These are phyloP conservation scores for Perca fluviatilis DNA, from an alignment of 2,113 vertebrate genomes.

Conservation along the genomic window DNA sequence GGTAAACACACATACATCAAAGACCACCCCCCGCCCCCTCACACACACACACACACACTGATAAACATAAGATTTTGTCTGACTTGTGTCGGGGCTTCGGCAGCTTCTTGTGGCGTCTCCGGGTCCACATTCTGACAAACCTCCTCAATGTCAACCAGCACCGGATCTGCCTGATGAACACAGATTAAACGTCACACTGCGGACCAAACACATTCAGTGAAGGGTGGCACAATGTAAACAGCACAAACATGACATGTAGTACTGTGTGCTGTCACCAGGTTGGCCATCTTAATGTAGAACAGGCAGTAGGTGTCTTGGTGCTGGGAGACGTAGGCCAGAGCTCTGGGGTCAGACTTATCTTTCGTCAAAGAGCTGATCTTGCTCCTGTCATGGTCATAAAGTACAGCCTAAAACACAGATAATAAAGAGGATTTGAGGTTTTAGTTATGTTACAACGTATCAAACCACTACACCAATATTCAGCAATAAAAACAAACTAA, in stretches of 20 bases:
- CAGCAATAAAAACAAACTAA: not conserved
- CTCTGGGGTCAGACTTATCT: conserved; percentile 78
- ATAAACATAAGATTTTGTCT: conserved; percentile 6
- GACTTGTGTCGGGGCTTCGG: conserved; percentile 49
- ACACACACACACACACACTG: no score
- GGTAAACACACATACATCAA: not conserved
- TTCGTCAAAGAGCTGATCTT: conserved; percentile 75
- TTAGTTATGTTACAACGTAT: not conserved
- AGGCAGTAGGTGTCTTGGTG: conserved; percentile 63
- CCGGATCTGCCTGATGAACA: conserved; percentile 73
- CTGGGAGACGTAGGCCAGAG: conserved; percentile 79
- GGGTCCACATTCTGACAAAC: conserved; percentile 50
- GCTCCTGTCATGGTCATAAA: conserved; percentile 72
- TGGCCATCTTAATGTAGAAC: conserved; percentile 80
- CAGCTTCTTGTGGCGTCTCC: conserved; percentile 24
- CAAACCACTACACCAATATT: not conserved
- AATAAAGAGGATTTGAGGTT: not conserved
- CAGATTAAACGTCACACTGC: not conserved
- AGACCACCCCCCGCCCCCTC: rapidly evolving
- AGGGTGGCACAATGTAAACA: not conserved
- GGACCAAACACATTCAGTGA: not conserved
- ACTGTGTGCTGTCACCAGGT: conserved; percentile 59
- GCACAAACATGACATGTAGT: not conserved
- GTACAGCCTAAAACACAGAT: conserved; percentile 53
- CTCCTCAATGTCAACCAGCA: conserved; percentile 69